Evolutionary conservation across 1,140 invertebrate genomes (phyloP), one percentile per base, ranked within the genome.

Genomic region (Drosophila subpulchrella): DNA sequence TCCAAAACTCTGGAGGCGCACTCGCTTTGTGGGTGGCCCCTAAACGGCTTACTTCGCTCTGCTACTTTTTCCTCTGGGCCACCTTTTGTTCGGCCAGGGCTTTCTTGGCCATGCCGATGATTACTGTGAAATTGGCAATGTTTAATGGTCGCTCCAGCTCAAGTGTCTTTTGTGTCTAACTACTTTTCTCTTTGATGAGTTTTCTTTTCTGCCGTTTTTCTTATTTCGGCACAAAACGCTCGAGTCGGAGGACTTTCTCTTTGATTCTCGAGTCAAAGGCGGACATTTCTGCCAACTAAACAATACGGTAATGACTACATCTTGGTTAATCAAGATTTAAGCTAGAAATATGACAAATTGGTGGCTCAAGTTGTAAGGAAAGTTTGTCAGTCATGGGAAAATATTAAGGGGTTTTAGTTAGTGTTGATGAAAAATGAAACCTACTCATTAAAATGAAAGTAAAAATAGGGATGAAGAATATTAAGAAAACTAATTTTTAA

Each of bases 51-150:
- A 84, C 44, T 80, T 72, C 76, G 77, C 78, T 84, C 68, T 81
- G 79, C 84, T 81, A 83, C 83, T 78, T 67, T 84, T 86, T 75
- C 39, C 39, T 70, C 62, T 66, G 41, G 61, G 44, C 36, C 41
- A 71, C 44, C 60, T 75, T 68, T 78, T 78, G 74, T 77, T 62
- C 27, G 61, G 46, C 13, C 34, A 39, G 50, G 24, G 67, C 63
- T 70, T 70, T 68, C 39, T 65, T 71, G 67, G 79, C 67, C 79
- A 63, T 67, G 66, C 60, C 48, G 61, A 70, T 88, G 76, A 89
- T 84, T 81, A 75, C 84, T 89, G 84, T 89, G 84, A 89, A 89
- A 89, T 89, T 89, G 84, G 84, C 84, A 89, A 88, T 71, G 76
- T 80, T 88, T 89, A 88, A 88, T 88, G 83, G 47, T 73, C 51